phyloP scores from a whole-genome alignment of 2,113 vertebrate genomes.

The Melanerpes aurifrons region DNA sequence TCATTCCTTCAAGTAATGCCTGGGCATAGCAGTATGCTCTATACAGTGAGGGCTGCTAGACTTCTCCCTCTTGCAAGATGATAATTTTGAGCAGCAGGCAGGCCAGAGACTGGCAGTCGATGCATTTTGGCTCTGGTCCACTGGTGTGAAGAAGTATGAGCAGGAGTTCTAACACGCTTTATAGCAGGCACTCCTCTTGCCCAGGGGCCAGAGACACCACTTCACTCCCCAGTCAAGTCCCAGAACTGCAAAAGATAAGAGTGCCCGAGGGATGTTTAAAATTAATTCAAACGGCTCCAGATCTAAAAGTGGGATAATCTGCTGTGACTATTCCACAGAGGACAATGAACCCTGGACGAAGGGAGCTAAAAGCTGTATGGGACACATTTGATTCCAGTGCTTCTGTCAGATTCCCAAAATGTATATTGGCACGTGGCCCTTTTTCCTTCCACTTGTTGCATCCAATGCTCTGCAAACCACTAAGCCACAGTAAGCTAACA shows the following conservation, averaged over 20 bases:
- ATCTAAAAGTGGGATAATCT: not conserved
- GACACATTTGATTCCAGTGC: not conserved
- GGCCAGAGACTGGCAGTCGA: not conserved
- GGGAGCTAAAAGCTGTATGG: not conserved
- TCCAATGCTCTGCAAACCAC: not conserved
- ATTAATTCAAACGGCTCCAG: not conserved
- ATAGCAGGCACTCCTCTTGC: conserved; percentile 22
- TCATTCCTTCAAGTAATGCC: not conserved
- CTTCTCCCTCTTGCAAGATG: not conserved
- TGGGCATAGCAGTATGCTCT: not conserved
- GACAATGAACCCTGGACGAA: not conserved
- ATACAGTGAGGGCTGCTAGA: not conserved
- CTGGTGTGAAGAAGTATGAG: not conserved
- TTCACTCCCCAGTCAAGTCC: not conserved
- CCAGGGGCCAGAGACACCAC: not conserved
- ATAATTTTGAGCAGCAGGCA: not conserved
- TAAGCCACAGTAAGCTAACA: not conserved
- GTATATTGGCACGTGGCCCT: not conserved
- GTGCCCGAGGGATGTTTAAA: not conserved
- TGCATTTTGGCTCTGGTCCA: conserved; percentile 20
- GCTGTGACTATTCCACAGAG: not conserved
- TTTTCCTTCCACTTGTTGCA: not conserved
- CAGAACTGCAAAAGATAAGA: not conserved
- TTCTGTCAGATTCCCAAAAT: not conserved
- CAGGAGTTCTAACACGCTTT: not conserved